phyloP scores from a whole-genome alignment of 64 coral and sea anemone genomes.

The Porites australiensis region DNA sequence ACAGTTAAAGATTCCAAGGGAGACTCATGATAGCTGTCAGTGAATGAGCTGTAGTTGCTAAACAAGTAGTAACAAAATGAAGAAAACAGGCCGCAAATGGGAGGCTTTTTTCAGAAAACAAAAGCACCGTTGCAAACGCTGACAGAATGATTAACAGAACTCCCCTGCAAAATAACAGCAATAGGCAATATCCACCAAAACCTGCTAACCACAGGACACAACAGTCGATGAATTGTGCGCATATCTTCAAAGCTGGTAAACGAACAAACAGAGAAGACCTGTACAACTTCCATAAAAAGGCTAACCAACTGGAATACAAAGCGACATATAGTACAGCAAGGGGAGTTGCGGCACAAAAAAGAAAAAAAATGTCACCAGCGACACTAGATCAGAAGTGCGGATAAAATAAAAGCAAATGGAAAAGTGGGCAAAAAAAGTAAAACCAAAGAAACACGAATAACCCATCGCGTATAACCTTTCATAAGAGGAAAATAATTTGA shows the following conservation, averaged over 20 bases:
- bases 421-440: neutral
- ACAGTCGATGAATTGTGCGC: too few relatives aligned
- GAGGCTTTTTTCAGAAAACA: neutral
- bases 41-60: conserved; percentile 20
- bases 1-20: neutral
- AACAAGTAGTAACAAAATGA: conserved; percentile 5
- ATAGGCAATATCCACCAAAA: too few relatives aligned
- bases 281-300: too few relatives aligned
- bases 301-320: too few relatives aligned
- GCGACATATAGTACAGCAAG: too few relatives aligned
- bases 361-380: too few relatives aligned
- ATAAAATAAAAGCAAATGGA: neutral
- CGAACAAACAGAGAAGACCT: too few relatives aligned
- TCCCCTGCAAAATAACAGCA: neutral
- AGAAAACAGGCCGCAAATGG: neutral
- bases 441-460: neutral
- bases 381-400: too few relatives aligned
- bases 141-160: too few relatives aligned
- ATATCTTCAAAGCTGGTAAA: too few relatives aligned
- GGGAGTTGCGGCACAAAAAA: too few relatives aligned
- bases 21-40: conserved; percentile 6
- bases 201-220: too few relatives aligned
- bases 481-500: neutral
- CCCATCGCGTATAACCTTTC: neutral
- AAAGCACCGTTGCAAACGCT: neutral